Percentiles rank a stretch among this genome's conserved stretches.
These are phyloP conservation scores for Sebastes iracundus DNA, from an alignment of 2,797 vertebrate genomes.

Conservation along the genomic window DNA sequence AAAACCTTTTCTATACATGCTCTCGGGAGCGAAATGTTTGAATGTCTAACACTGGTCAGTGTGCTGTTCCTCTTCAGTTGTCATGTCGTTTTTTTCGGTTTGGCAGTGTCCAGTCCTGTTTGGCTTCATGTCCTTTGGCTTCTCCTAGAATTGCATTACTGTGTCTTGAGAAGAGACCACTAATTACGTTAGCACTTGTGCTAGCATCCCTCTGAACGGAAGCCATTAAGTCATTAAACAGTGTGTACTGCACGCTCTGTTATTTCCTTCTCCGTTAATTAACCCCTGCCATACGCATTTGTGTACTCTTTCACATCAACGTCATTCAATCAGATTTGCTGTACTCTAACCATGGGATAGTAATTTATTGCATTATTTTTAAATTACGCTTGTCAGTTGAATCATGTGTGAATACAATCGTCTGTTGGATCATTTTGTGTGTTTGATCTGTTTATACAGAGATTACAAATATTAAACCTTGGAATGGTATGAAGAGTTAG, in stretches of 20 bases:
- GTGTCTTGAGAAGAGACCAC: conserved; percentile 59
- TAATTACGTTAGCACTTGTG: conserved; percentile 74
- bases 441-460: not conserved
- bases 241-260: conserved; percentile 26
- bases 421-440: not conserved
- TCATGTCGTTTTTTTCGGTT: conserved; percentile 3
- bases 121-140: conserved; percentile 43
- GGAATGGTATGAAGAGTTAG: not conserved
- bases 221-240: conserved; percentile 73
- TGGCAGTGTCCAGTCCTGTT: conserved; percentile 42
- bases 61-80: not conserved
- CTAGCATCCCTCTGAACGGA: conserved; percentile 70
- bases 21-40: not conserved
- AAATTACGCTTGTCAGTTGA: not conserved
- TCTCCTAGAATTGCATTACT: conserved; percentile 66
- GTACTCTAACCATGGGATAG: not conserved
- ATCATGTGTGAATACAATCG: not conserved
- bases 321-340: conserved; percentile 14
- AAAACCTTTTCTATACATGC: not conserved
- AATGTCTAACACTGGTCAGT: not conserved
- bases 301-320: conserved; percentile 43
- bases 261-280: conserved; percentile 60
- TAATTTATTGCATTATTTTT: not conserved
- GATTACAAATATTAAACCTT: not conserved
- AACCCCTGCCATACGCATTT: conserved; percentile 29